phyloP scores from a whole-genome alignment of 2,113 vertebrate species.

The Hucho hucho region DNA sequence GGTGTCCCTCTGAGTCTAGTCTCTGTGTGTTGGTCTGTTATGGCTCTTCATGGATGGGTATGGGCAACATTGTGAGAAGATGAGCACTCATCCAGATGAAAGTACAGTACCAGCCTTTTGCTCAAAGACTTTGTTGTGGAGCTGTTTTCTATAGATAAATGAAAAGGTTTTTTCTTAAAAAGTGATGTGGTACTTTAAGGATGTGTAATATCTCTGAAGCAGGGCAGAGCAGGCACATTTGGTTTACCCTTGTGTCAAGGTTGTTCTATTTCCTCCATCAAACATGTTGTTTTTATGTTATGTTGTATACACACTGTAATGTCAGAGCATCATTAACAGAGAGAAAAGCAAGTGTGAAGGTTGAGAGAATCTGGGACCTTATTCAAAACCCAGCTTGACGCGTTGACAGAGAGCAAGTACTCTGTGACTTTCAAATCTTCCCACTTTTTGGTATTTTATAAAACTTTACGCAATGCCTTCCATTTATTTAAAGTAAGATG shows the following conservation, averaged over 20 bases:
- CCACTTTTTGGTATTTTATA: neutral
- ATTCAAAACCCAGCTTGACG: constrained; percentile 66
- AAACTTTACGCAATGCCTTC: constrained; percentile 7
- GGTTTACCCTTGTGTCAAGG: too few species aligned
- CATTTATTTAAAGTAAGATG: neutral
- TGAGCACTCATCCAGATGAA: too few species aligned
- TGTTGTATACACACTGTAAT: constrained; percentile 6
- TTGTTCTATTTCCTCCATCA: constrained; percentile 8
- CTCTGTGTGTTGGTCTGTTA: too few species aligned
- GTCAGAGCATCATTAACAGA: constrained; percentile 26
- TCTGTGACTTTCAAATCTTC: constrained; percentile 53
- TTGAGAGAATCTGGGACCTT: constrained; percentile 61
- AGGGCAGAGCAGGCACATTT: neutral
- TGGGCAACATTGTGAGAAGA: too few species aligned
- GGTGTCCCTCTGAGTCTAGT: too few species aligned
- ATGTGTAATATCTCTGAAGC: too few species aligned
- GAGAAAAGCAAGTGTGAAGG: constrained; percentile 48
- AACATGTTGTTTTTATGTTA: constrained; percentile 11
- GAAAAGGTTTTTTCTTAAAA: too few species aligned
- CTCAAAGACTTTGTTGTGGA: too few species aligned
- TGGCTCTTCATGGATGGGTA: too few species aligned
- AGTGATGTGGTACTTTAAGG: too few species aligned
- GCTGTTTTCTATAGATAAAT: too few species aligned
- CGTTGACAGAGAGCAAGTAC: constrained; percentile 30
- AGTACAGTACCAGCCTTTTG: too few species aligned